Percentiles rank a stretch among this genome's conserved stretches.
Evolutionary conservation across 1,140 invertebrate genomes (phyloP).

Genomic region (Caenorhabditis latens): DNA sequence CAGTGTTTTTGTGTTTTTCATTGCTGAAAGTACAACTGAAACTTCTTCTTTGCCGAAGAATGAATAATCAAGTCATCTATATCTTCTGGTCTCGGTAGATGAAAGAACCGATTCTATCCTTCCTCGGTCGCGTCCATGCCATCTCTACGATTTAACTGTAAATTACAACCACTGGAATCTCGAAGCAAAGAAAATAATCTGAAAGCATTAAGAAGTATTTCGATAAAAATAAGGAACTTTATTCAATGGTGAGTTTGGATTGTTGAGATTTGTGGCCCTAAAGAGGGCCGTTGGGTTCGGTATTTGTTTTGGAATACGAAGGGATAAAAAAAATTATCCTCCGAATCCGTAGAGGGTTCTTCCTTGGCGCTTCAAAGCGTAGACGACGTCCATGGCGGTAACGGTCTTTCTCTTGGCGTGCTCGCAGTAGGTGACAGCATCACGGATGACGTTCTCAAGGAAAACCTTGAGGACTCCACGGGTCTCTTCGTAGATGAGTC

Average conservation of each 20-base stretch:
- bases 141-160: too few relatives aligned
- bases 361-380: slow-evolving; percentile 87
- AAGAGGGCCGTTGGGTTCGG: slow-evolving; percentile 69
- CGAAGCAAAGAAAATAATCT: too few relatives aligned
- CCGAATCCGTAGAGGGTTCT: slow-evolving; percentile 82
- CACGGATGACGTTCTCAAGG: slow-evolving; percentile 86
- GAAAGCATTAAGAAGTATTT: too few relatives aligned
- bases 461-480: slow-evolving; percentile 79
- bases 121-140: too few relatives aligned
- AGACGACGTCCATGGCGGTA: slow-evolving; percentile 89
- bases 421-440: slow-evolving; percentile 86
- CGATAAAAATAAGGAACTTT: too few relatives aligned
- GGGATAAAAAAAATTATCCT: slow-evolving; percentile 71
- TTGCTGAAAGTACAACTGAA: too few relatives aligned
- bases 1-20: too few relatives aligned
- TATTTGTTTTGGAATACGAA: neutral
- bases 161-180: too few relatives aligned
- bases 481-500: slow-evolving; percentile 82
- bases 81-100: too few relatives aligned
- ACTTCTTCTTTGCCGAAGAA: too few relatives aligned
- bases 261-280: slow-evolving; percentile 65
- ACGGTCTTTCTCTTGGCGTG: slow-evolving; percentile 86
- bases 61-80: too few relatives aligned
- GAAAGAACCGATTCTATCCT: too few relatives aligned
- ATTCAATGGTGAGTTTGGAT: neutral